A percentile compares a stretch with the other conserved stretches of the same genome.
phyloP scores from a whole-genome alignment of 2,797 vertebrate genomes.

The Sebastes minor region DNA sequence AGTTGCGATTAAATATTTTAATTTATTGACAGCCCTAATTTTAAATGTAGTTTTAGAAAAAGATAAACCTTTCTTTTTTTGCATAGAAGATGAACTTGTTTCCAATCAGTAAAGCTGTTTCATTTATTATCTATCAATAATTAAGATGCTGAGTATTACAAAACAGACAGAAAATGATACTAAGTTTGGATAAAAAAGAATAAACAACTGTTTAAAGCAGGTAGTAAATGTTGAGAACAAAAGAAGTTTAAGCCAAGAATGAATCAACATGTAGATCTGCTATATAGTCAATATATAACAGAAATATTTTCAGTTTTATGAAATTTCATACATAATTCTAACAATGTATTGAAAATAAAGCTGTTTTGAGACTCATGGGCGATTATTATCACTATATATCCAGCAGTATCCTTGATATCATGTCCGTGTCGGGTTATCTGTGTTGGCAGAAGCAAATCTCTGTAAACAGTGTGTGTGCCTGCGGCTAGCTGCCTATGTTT shows the following conservation, averaged over 20 bases:
- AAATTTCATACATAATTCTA: neutral
- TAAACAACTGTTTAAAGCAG: neutral
- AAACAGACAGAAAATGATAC: neutral
- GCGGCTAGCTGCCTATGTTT: constrained; percentile 61
- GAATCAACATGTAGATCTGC: neutral
- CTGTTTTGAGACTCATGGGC: neutral
- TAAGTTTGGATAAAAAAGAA: neutral
- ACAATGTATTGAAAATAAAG: neutral
- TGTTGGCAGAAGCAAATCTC: constrained; percentile 54
- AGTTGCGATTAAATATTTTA: too few relatives aligned
- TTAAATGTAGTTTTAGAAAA: neutral
- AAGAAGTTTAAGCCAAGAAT: neutral
- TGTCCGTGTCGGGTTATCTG: constrained; percentile 36
- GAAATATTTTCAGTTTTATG: neutral
- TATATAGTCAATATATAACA: neutral
- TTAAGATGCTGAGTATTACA: neutral
- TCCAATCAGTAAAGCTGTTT: neutral
- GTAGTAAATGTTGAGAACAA: neutral
- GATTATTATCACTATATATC: neutral
- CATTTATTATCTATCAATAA: neutral
- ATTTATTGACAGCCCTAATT: neutral
- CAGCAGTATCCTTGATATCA: constrained; percentile 38
- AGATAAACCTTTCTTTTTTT: neutral
- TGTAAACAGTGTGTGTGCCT: constrained; percentile 47
- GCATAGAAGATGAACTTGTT: neutral